Percentiles rank a stretch among this genome's conserved stretches.
Evolutionary conservation across 30 jellyfish, hydroid and myxozoan genomes (phyloP).

Genomic region (Cassiopea xamachana): DNA sequence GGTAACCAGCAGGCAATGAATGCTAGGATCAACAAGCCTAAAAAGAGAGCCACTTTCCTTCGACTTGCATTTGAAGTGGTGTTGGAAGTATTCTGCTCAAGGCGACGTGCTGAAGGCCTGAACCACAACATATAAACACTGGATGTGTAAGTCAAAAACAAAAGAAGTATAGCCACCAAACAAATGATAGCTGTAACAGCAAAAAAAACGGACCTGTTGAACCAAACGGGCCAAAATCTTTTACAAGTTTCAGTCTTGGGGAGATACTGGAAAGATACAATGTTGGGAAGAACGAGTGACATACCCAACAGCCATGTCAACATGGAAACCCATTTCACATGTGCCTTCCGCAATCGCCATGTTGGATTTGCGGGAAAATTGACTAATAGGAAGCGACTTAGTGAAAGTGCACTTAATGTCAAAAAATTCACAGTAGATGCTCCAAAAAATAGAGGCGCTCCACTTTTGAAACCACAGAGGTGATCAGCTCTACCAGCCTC

Average conservation of each 20-base stretch:
- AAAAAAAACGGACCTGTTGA: conserved; percentile 64
- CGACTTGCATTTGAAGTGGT: conserved; percentile 53
- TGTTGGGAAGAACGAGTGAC: conserved; percentile 73
- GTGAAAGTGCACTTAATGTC: conserved; percentile 78
- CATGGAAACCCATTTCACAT: conserved; percentile 53
- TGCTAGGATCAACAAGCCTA: conserved; percentile 77
- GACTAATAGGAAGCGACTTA: conserved; percentile 82
- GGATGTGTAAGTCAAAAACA: conserved; percentile 77
- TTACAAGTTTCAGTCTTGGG: conserved; percentile 66
- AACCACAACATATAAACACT: conserved; percentile 80
- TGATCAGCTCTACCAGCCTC: conserved; percentile 60
- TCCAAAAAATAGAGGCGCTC: conserved; percentile 75
- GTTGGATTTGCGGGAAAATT: conserved; percentile 77
- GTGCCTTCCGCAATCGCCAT: conserved; percentile 71
- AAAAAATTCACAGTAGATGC: conserved; percentile 81
- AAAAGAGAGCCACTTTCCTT: conserved; percentile 64
- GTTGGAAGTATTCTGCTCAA: conserved; percentile 47
- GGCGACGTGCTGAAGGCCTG: conserved; percentile 46
- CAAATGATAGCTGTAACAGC: conserved; percentile 73
- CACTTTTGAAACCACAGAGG: conserved; percentile 86
- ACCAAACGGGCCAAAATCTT: conserved; percentile 89
- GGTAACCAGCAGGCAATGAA: conserved; percentile 83
- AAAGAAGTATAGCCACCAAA: conserved; percentile 62
- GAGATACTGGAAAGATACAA: conserved; percentile 72
- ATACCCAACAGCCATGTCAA: conserved; percentile 72